These are phyloP conservation scores for Lysandra coridon DNA, from an alignment of 2,888 invertebrate genomes.

Conservation along the genomic window DNA sequence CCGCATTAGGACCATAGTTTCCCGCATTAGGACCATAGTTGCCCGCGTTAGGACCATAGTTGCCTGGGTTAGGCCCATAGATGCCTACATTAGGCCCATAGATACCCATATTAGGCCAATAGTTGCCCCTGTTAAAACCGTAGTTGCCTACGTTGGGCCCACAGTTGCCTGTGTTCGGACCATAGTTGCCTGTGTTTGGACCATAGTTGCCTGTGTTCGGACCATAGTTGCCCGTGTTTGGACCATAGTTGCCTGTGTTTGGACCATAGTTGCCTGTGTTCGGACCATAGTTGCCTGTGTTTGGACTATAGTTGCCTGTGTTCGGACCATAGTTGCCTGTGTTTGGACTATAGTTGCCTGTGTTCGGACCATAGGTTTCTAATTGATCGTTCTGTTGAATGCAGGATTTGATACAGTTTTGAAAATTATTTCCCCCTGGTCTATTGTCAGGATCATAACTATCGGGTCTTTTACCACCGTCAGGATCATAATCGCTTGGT, in stretches of 20 bases:
- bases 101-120: background rate
- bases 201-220: slow-evolving; percentile 16
- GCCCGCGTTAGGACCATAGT: background rate
- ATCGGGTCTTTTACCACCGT: background rate
- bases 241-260: background rate
- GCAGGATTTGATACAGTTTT: background rate
- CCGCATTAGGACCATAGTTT: background rate
- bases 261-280: background rate
- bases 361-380: background rate
- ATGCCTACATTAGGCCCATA: background rate
- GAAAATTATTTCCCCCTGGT: background rate
- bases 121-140: background rate
- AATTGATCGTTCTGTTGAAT: background rate
- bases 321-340: background rate
- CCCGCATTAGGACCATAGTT: background rate
- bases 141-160: background rate
- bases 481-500: background rate
- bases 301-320: background rate
- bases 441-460: background rate
- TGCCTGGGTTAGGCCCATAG: background rate
- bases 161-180: slow-evolving; percentile 14
- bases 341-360: background rate
- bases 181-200: background rate
- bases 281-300: background rate
- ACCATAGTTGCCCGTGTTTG: background rate